These are phyloP conservation scores for Timandra comae DNA, from an alignment of 2,888 invertebrate species.

Conservation along the genomic window DNA sequence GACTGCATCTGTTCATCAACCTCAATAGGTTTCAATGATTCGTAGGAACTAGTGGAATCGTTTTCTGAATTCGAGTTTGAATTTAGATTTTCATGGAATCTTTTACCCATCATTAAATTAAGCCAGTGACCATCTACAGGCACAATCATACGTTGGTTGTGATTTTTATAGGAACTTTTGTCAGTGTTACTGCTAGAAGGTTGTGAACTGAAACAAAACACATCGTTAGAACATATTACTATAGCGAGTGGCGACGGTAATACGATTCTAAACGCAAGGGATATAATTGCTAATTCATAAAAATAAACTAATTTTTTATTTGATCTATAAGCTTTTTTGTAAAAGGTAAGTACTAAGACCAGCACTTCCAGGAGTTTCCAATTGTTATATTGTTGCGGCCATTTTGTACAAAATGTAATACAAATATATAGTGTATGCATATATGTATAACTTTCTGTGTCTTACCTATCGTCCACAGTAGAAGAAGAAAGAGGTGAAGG, in stretches of 20 bases:
- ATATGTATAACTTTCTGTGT: background rate
- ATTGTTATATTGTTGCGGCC: too few species aligned
- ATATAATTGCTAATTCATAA: too few species aligned
- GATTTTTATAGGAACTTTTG: constrained; percentile 68
- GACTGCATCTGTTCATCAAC: constrained; percentile 79
- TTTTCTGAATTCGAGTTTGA: constrained; percentile 71
- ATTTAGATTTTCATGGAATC: constrained; percentile 72
- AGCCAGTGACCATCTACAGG: constrained; percentile 77
- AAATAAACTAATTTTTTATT: too few species aligned
- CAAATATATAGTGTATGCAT: background rate
- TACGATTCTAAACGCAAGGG: too few species aligned
- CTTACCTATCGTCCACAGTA: constrained; percentile 55
- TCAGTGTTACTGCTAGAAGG: constrained; percentile 69
- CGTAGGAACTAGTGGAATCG: constrained; percentile 74
- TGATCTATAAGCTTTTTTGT: too few species aligned
- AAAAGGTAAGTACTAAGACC: too few species aligned
- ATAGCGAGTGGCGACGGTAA: too few species aligned
- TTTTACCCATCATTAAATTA: constrained; percentile 79
- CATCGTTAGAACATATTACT: too few species aligned
- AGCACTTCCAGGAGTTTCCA: too few species aligned
- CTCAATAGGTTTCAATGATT: constrained; percentile 57
- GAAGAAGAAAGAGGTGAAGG: constrained; percentile 39
- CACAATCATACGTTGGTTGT: constrained; percentile 68
- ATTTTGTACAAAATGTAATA: too few species aligned
- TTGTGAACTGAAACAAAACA: constrained; percentile 52